Evolutionary conservation across 1,140 invertebrate genomes (phyloP), one percentile per base, ranked within the genome.

Genomic region (Chlorops oryzae): DNA sequence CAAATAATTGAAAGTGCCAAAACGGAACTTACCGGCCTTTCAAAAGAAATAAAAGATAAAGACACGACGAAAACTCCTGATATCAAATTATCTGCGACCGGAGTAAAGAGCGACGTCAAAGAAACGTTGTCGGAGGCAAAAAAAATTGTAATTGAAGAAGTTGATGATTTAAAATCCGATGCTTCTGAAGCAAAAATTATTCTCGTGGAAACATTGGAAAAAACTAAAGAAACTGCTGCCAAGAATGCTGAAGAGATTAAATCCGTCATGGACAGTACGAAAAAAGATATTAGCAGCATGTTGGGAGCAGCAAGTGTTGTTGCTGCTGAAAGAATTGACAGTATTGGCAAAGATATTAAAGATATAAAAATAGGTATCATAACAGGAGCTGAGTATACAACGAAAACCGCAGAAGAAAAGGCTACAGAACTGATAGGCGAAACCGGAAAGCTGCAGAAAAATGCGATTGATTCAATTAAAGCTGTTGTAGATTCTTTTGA

Each of bases 171-270:
- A 2, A 18, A n/a, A n/a, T n/a, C 27, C 5, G 18, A 23, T 13
- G 3, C 13, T 18, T 17, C 35, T n/a, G 35, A 27, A 25, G 46
- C 18, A 32, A 40, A 27, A 34, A 1, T 38, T 9, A 50, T 55
- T n/a, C 47, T 50, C 2, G 22, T 63, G 6, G 27, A n/a, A n/a
- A n/a, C n/a, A n/a, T n/a, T 51, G 5, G 34, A 63, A 25, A 42
- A 61, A 22, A 56, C 28, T 22, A 53, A 52, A 34, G 48, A 63
- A 44, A 57, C 38, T 17, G 58, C 63, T 34, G 40, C 39, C 3
- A 51, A 53, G 4, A 44, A 50, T 15, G 44, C 23, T 15, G 52
- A 59, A 20, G 25, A 50, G 20, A 48, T 50, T 9, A 51, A 38
- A 34, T 25, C 34, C 27, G 46, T 56, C 9, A 9, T 13, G n/a